Base-by-base conservation (phyloP, 1,140 invertebrate species). In the Anadara kagoshimensis region DNA sequence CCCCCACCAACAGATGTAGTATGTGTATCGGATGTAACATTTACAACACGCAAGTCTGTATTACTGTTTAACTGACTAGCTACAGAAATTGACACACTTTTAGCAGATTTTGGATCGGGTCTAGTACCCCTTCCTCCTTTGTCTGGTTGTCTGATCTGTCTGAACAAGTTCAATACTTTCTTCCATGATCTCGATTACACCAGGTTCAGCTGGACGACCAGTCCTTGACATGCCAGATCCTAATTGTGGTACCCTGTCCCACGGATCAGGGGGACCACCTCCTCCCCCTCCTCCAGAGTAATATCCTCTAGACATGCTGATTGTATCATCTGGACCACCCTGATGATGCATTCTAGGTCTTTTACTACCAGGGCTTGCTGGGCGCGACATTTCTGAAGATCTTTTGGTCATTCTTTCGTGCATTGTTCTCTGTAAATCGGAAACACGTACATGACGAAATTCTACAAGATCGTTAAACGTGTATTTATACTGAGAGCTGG, bases 151-250 rank as follows among this genome's bases (percentile, higher is more conserved):
- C n/a, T 56, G 49, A 45, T 72, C 69, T 41, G 62, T 65, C 44
- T 72, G 69, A 41, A 72, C 47, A 41, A 72, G 61, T 72, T 72
- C 69, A 44, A 72, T 54, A 47, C 69, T 65, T 26, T 72, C 69
- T 58, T 72, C 69, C n/a, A 72, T 54, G 36, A 72, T 72, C 44
- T 72, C 69, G 41, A 72, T 72, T 5, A 72, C 69, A 49, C 62
- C 69, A 16, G 69, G 69, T 47, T 65, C 53, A 57, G 61, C 20
- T 20, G 51, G 26, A 54, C 20, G 29, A 14, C 69, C 45, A 45
- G 62, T 3, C 41, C 41, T 45, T 45, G 36, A 62, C 22, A 26
- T 62, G 24, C 7, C 41, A 24, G 59, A 62, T 24, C 24, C 29
- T 7, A 36, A 36, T 36, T 36, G 29, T 2, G 29, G 29, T 36